Evolutionary conservation across 2,113 vertebrate species (phyloP), one percentile per base, ranked within the genome.

Genomic region (Tenrec ecaudatus): DNA sequence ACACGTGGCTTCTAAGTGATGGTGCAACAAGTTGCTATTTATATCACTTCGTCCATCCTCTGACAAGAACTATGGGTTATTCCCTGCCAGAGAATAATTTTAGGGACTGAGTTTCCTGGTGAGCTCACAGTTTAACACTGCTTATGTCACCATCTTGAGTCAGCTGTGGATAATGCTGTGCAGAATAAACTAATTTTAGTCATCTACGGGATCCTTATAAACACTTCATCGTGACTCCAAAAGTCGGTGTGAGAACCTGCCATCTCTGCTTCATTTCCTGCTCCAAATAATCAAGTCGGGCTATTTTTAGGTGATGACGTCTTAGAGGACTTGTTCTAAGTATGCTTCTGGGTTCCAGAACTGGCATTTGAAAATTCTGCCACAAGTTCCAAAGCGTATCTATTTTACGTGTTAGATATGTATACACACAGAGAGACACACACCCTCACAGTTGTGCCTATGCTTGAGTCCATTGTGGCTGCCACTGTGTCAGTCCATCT

Each of bases 61-160:
- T 89, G 96, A 90, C 96, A 94, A 88, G 92, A 97, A 95, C 88
- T 47, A 36, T 76, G 96, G 97, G 97, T 97, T 97, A 95, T 95
- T 95, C 95, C 91, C 89, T 94, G 84, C 97, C 95, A 98, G 96
- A 96, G 93, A 97, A 95, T 94, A 92, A 98, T 98, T 98, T 98
- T 97, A 98, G 97, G 95, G 86, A 95, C 87, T 96, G 97, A 96
- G 84, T 95, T 95, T 96, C 94, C 96, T 95, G 96, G 97, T 93
- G 97, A 97, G 96, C 97, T 97, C 94, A 97, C 97, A 96, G 97
- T 79, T 97, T 96, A 95, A 90, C 62, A 93, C 96, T 97, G 94
- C 97, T 97, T 97, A 95, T 97, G 82, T 98, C 97, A 98, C 96
- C 97, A 97, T 97, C 97, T 98, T 98, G 96, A 98, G 96, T 98